phyloP scores from a whole-genome alignment of 1,140 invertebrate species.

The Brachionus manjavacas region DNA sequence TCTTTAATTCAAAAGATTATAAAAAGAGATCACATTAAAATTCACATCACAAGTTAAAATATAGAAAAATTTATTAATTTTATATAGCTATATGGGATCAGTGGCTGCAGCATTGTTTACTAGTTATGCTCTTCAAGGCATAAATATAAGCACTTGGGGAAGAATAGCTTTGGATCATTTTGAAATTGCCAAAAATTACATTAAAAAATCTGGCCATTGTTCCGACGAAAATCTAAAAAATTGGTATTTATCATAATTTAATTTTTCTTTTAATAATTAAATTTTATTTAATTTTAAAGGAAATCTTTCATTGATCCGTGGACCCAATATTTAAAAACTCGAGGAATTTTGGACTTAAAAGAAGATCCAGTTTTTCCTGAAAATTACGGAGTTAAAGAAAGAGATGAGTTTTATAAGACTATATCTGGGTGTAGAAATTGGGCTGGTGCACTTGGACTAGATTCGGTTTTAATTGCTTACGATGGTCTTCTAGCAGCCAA shows the following conservation, averaged over 20 bases:
- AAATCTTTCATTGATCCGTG: constrained; percentile 50
- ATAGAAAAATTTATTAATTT: background rate
- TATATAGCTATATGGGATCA: constrained; percentile 47
- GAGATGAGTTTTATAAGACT: constrained; percentile 51
- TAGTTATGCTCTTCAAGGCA: constrained; percentile 51
- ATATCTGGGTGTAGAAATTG: constrained; percentile 49
- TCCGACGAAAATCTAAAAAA: constrained; percentile 46
- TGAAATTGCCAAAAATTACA: constrained; percentile 2
- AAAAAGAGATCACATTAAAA: too few species aligned
- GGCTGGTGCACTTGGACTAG: constrained; percentile 54
- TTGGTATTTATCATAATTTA: constrained; percentile 45
- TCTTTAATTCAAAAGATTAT: too few species aligned
- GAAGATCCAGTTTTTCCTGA: constrained; percentile 48
- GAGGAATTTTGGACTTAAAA: constrained; percentile 47
- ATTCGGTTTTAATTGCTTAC: constrained; percentile 55
- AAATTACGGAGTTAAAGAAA: constrained; percentile 48
- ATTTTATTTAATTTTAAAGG: constrained; percentile 44
- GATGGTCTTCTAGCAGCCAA: constrained; percentile 50
- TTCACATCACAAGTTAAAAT: background rate
- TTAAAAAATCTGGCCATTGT: background rate
- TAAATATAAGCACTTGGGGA: background rate
- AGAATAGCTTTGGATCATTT: background rate
- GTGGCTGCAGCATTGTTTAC: constrained; percentile 53
- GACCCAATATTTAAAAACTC: constrained; percentile 48
- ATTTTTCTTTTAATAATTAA: too few species aligned